Conservation (phyloP, 2,888 invertebrate species). For the Pollenia griseotomentosa region DNA sequence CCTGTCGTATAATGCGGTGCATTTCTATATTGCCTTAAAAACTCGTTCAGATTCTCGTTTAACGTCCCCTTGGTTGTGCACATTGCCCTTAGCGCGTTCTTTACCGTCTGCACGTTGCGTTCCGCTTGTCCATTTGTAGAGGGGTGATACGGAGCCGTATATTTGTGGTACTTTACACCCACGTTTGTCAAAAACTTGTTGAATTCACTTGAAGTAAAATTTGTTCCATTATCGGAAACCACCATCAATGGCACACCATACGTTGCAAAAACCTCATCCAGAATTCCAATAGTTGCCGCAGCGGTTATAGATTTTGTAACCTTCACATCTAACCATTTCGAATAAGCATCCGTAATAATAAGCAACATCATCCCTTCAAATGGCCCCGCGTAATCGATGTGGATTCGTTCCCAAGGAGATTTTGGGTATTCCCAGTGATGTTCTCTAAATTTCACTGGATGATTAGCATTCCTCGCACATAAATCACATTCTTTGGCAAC, state of each 20-base stretch:
- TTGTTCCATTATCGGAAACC: too few relatives aligned
- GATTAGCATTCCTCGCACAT: conserved; percentile 19
- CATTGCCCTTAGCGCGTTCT: conserved; percentile 67
- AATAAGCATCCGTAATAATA: conserved; percentile 80
- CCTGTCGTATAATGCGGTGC: conserved; percentile 48
- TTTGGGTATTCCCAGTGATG: conserved; percentile 55
- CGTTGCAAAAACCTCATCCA: neutral
- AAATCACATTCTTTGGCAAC: conserved; percentile 20
- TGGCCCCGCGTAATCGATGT: conserved; percentile 82
- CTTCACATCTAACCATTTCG: conserved; percentile 83
- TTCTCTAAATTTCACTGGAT: conserved; percentile 15
- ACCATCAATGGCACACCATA: too few relatives aligned
- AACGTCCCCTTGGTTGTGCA: conserved; percentile 38
- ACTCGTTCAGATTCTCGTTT: conserved; percentile 60
- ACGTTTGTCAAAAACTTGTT: neutral
- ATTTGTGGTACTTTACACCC: conserved; percentile 68
- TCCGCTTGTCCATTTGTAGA: conserved; percentile 61
- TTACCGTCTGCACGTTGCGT: conserved; percentile 48
- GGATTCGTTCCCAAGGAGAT: conserved; percentile 44
- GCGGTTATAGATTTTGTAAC: neutral
- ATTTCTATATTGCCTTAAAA: conserved; percentile 60
- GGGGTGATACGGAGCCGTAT: conserved; percentile 72
- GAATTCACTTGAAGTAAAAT: too few relatives aligned
- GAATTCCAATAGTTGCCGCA: neutral
- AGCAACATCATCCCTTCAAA: conserved; percentile 77